Conservation (phyloP, 1,140 invertebrate species). For the Listronotus bonariensis region DNA sequence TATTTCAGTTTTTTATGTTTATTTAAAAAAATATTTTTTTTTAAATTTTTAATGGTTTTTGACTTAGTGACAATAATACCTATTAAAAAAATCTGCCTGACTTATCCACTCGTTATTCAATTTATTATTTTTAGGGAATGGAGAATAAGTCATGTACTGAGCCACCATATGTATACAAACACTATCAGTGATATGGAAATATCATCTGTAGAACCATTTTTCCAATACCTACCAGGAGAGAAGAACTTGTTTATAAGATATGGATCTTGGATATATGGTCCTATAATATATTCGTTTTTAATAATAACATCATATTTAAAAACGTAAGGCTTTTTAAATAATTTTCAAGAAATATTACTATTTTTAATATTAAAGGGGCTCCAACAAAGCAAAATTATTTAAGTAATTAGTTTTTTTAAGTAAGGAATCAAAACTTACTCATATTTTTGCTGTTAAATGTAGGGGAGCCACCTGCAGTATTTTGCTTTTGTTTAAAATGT, state of each 20-base stretch:
- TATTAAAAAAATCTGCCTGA: too few species aligned
- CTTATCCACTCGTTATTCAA: too few species aligned
- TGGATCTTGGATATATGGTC: conserved; percentile 58
- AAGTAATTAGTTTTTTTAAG: too few species aligned
- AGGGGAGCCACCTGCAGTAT: too few species aligned
- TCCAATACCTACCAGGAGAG: conserved; percentile 67
- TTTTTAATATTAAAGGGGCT: background rate
- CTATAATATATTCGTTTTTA: conserved; percentile 55
- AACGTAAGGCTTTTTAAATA: conserved; percentile 55
- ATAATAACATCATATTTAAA: conserved; percentile 51
- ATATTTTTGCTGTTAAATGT: too few species aligned
- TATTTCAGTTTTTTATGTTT: too few species aligned
- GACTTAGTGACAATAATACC: too few species aligned
- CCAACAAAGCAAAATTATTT: too few species aligned
- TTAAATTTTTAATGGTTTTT: too few species aligned
- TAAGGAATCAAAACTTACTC: too few species aligned
- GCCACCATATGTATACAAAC: conserved; percentile 82
- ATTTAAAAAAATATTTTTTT: too few species aligned
- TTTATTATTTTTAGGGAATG: conserved; percentile 64
- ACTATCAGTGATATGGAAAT: conserved; percentile 79
- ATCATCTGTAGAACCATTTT: conserved; percentile 69
- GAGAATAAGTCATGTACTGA: conserved; percentile 76
- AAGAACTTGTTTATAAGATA: conserved; percentile 58
- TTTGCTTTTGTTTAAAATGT: too few species aligned
- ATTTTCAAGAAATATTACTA: background rate